These are phyloP conservation scores for Zelleria hepariella DNA, from an alignment of 2,888 invertebrate species.

Conservation along the genomic window DNA sequence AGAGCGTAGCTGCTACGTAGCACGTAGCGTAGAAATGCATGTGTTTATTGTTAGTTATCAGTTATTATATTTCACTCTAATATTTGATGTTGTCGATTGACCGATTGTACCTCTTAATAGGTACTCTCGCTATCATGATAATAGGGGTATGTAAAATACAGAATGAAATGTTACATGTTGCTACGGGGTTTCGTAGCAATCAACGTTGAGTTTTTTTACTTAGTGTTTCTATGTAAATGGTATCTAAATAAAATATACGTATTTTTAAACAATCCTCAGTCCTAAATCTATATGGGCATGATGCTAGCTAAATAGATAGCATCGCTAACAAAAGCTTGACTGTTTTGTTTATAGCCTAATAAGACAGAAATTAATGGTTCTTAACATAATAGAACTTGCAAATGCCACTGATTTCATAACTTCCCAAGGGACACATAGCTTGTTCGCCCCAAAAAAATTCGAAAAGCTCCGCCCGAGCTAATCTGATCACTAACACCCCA, in stretches of 20 bases:
- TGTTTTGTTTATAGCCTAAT: constrained; percentile 67
- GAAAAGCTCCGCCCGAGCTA: constrained; percentile 16
- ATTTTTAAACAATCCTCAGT: background rate
- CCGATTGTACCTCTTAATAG: background rate
- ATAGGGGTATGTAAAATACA: too few relatives aligned
- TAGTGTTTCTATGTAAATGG: background rate
- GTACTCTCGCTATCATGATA: too few relatives aligned
- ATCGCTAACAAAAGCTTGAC: constrained; percentile 35
- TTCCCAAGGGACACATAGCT: constrained; percentile 70
- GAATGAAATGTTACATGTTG: background rate
- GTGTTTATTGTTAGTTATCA: background rate
- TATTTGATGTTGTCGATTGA: background rate
- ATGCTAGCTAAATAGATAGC: constrained; percentile 10
- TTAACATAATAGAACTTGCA: constrained; percentile 73
- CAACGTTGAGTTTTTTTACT: background rate
- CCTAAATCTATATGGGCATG: constrained; percentile 5
- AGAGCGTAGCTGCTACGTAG: background rate
- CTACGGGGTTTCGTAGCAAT: background rate
- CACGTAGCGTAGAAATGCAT: background rate
- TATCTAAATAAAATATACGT: background rate
- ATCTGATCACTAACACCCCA: constrained; percentile 21
- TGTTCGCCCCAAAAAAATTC: constrained; percentile 60
- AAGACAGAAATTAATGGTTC: constrained; percentile 71
- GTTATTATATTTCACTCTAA: background rate
- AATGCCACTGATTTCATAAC: constrained; percentile 79